These are phyloP conservation scores for Drosophila suboccidentalis DNA, from an alignment of 2,888 invertebrate species.

Conservation along the genomic window DNA sequence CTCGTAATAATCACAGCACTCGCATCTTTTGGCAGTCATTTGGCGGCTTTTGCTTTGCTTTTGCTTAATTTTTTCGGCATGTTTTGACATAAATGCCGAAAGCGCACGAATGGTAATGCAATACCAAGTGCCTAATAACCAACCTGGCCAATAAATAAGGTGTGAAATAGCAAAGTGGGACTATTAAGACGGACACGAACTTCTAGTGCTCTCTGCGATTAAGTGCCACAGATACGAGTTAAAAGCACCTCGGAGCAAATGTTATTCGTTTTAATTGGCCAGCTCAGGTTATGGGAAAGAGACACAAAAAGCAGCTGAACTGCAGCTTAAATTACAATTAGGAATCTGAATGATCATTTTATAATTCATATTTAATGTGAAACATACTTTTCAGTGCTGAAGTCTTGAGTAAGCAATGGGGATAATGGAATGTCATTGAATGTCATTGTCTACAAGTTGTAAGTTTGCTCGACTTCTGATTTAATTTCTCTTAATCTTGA, in stretches of 20 bases:
- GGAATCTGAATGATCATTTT: not conserved
- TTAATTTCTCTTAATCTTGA: no score
- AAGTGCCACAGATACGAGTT: conserved; percentile 43
- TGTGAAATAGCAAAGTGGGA: conserved; percentile 82
- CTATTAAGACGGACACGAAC: conserved; percentile 21
- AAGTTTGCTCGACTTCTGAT: no score
- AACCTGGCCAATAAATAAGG: conserved; percentile 83
- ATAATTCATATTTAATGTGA: not conserved
- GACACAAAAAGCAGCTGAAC: no score
- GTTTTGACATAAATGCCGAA: conserved; percentile 79
- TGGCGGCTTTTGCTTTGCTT: conserved; percentile 27
- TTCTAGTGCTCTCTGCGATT: conserved; percentile 29
- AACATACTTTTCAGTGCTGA: not conserved
- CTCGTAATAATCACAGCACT: conserved; percentile 58
- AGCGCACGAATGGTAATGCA: conserved; percentile 64
- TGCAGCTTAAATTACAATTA: not conserved
- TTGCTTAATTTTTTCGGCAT: conserved; percentile 46
- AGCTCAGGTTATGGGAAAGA: not conserved
- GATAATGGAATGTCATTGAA: no score
- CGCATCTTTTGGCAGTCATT: conserved; percentile 50
- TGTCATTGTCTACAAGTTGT: no score
- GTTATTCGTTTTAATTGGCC: conserved; percentile 22
- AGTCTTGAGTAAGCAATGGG: no score
- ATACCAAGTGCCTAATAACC: conserved; percentile 5
- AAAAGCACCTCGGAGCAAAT: conserved; percentile 14